Evolutionary conservation across 2,888 invertebrate species (phyloP).

Genomic region (Sympetrum striolatum): DNA sequence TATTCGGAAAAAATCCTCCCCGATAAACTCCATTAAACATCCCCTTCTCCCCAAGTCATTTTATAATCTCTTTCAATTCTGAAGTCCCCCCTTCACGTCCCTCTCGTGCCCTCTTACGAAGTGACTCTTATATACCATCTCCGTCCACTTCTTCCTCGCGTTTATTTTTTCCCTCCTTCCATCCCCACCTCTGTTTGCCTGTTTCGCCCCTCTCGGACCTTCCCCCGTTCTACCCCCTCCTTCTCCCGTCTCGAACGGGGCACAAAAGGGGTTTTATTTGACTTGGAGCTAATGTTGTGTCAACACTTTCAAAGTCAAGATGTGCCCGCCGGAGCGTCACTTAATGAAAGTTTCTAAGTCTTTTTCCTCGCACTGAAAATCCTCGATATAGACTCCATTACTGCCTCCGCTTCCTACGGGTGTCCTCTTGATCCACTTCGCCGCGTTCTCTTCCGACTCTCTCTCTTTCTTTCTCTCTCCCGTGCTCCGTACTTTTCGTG

Average conservation of each 20-base stretch:
- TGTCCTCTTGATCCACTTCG: neutral
- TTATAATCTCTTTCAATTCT: neutral
- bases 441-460: neutral
- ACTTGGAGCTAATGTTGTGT: slow-evolving; percentile 32
- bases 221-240: neutral
- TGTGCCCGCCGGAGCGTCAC: slow-evolving; percentile 15
- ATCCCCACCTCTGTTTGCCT: neutral
- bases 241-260: neutral
- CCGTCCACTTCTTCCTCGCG: neutral
- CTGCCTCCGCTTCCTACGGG: neutral
- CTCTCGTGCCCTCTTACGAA: neutral
- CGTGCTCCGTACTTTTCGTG: neutral
- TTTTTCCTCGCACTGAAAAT: slow-evolving; percentile 3
- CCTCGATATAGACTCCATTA: slow-evolving; percentile 23
- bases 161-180: neutral
- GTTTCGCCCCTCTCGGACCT: neutral
- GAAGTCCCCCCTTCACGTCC: neutral
- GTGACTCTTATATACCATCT: neutral
- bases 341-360: slow-evolving; percentile 35
- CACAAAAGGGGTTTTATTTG: slow-evolving; percentile 38
- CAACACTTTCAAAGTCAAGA: slow-evolving; percentile 39
- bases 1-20: neutral
- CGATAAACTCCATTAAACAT: neutral
- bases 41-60: neutral
- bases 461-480: neutral